Percentiles rank a stretch among this genome's conserved stretches.
phyloP scores from a whole-genome alignment of 2,888 invertebrate species.

The Hyposoter didymator region DNA sequence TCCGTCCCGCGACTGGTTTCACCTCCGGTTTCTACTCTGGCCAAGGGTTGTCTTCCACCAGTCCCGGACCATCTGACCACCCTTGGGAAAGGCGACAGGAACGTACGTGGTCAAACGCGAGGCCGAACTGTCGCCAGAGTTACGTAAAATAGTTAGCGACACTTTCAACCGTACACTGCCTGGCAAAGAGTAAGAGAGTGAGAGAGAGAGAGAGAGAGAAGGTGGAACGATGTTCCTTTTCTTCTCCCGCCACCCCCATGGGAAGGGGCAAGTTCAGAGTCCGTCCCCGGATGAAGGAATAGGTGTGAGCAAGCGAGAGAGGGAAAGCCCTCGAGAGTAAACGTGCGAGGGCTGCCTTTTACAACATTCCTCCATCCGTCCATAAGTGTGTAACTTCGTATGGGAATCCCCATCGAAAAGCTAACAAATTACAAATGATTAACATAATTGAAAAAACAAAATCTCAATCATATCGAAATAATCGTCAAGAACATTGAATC shows the following conservation, averaged over 20 bases:
- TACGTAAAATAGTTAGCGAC: constrained; percentile 85
- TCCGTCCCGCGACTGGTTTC: constrained; percentile 67
- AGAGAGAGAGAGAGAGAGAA: constrained; percentile 24
- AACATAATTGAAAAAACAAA: neutral
- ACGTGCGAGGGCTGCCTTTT: constrained; percentile 42
- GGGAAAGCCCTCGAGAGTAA: constrained; percentile 53
- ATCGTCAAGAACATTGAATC: neutral
- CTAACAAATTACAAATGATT: neutral
- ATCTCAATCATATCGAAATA: neutral
- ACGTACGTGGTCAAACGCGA: constrained; percentile 84
- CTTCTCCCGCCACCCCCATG: constrained; percentile 50
- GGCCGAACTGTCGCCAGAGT: constrained; percentile 84
- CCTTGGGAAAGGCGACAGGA: constrained; percentile 81
- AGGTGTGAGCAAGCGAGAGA: constrained; percentile 54
- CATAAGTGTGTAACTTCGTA: neutral
- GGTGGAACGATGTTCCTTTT: constrained; percentile 54
- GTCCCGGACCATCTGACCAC: constrained; percentile 62
- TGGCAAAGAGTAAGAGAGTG: neutral
- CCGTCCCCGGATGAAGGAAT: constrained; percentile 45
- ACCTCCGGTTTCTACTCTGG: constrained; percentile 41
- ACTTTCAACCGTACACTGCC: constrained; percentile 77
- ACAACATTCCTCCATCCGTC: constrained; percentile 13
- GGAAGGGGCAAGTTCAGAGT: constrained; percentile 42
- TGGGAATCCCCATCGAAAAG: neutral
- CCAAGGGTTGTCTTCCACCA: constrained; percentile 45